Evolutionary conservation across 2,888 invertebrate genomes (phyloP).

Genomic region (Trissolcus brochymenae): DNA sequence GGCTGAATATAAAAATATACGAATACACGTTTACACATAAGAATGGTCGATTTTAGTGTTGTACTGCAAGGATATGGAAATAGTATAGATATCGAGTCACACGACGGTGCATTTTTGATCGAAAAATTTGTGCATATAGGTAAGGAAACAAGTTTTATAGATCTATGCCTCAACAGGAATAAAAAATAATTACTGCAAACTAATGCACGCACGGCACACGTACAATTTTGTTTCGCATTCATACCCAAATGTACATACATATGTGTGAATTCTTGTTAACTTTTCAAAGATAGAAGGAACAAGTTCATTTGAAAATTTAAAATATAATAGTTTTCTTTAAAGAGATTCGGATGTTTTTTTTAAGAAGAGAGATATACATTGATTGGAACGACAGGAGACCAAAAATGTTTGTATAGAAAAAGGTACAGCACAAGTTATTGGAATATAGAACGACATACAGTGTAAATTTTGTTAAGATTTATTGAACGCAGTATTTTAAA

Average conservation of each 20-base stretch:
- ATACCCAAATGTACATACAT: conserved; percentile 44
- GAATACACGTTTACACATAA: conserved; percentile 37
- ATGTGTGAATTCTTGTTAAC: conserved; percentile 27
- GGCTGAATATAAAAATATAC: conserved; percentile 36
- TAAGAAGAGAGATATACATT: conserved; percentile 14
- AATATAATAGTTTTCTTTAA: conserved; percentile 12
- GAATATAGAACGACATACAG: background rate
- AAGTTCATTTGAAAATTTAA: conserved; percentile 15
- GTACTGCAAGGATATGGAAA: conserved; percentile 46
- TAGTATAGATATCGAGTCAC: conserved; percentile 29
- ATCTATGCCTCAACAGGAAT: conserved; percentile 6
- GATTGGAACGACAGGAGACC: conserved; percentile 2
- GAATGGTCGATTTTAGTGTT: conserved; percentile 28
- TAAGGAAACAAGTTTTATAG: conserved; percentile 27
- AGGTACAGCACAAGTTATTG: background rate
- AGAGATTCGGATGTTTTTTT: conserved; percentile 46
- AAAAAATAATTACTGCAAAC: conserved; percentile 8
- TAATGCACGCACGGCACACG: conserved; percentile 22
- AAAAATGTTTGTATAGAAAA: background rate
- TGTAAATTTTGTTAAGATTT: too few relatives aligned
- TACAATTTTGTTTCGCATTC: conserved; percentile 8
- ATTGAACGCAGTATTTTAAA: conserved; percentile 12
- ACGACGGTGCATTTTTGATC: conserved; percentile 32
- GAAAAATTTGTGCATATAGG: conserved; percentile 24
- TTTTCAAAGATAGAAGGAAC: conserved; percentile 12